These are phyloP conservation scores for Heloderma charlesbogerti DNA, from an alignment of 2,113 vertebrate genomes.

Conservation along the genomic window DNA sequence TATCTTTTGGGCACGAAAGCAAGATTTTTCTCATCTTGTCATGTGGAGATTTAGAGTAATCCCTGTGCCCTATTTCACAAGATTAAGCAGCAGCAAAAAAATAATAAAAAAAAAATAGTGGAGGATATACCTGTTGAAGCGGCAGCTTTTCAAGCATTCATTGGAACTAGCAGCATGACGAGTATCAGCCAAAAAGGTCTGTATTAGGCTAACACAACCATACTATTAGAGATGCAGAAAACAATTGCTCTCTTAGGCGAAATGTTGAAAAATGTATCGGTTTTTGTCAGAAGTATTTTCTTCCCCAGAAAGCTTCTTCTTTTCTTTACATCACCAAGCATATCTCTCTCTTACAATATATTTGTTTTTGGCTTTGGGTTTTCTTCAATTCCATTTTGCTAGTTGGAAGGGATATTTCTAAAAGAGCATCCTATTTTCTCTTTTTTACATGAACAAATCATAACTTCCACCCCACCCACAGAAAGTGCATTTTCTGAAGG, in stretches of 20 bases:
- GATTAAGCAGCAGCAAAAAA: constrained; percentile 7
- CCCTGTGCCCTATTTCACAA: constrained; percentile 33
- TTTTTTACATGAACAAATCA: not conserved
- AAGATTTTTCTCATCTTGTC: constrained; percentile 41
- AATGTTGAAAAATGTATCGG: not conserved
- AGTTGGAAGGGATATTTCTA: not conserved
- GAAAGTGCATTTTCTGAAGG: not conserved
- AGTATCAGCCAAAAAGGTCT: constrained; percentile 11
- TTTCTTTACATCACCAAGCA: not conserved
- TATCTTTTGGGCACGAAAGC: constrained; percentile 42
- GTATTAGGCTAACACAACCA: not conserved
- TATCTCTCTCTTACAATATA: not conserved
- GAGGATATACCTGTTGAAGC: constrained; percentile 27
- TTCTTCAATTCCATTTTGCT: not conserved
- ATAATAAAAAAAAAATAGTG: not conserved
- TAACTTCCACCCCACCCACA: not conserved
- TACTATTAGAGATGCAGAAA: constrained; percentile 26
- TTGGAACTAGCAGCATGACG: constrained; percentile 14
- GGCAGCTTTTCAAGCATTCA: constrained; percentile 30
- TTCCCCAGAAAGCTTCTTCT: not conserved
- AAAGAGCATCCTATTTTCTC: not conserved
- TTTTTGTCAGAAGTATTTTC: not conserved
- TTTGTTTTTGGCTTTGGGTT: not conserved
- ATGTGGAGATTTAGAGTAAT: constrained; percentile 47
- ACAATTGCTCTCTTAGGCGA: not conserved